These are phyloP conservation scores for Lycodopsis pacificus DNA, from an alignment of 2,797 vertebrate species.

Conservation along the genomic window DNA sequence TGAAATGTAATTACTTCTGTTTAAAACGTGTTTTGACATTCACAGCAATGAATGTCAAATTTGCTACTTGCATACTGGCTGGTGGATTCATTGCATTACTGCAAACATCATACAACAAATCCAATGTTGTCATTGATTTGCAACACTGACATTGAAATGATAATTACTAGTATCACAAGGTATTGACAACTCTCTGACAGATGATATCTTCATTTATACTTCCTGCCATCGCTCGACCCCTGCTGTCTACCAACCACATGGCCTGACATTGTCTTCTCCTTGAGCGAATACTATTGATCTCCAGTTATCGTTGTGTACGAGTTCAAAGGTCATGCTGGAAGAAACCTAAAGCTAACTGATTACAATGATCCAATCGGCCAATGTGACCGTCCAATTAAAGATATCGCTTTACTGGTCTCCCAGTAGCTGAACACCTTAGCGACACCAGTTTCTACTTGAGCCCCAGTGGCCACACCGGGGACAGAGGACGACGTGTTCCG, in stretches of 20 bases:
- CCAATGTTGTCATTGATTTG: neutral
- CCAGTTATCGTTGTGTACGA: neutral
- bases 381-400: neutral
- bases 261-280: neutral
- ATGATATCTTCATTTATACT: neutral
- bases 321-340: constrained; percentile 47
- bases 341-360: neutral
- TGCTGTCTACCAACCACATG: neutral
- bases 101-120: neutral
- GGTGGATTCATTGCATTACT: neutral
- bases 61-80: neutral
- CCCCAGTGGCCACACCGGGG: constrained; percentile 6
- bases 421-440: neutral
- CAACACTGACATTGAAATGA: neutral
- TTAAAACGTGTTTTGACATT: neutral
- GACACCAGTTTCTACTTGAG: constrained; percentile 6
- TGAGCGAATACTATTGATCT: constrained; percentile 1
- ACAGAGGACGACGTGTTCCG: constrained; percentile 65
- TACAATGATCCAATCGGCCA: neutral
- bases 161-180: neutral
- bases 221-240: too few species aligned
- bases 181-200: neutral
- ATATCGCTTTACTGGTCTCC: neutral
- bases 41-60: neutral
- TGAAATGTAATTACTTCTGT: neutral